Conservation (phyloP, 37 sponge, comb jelly and placozoan species). For the Chondrilla cf. caribensis region DNA sequence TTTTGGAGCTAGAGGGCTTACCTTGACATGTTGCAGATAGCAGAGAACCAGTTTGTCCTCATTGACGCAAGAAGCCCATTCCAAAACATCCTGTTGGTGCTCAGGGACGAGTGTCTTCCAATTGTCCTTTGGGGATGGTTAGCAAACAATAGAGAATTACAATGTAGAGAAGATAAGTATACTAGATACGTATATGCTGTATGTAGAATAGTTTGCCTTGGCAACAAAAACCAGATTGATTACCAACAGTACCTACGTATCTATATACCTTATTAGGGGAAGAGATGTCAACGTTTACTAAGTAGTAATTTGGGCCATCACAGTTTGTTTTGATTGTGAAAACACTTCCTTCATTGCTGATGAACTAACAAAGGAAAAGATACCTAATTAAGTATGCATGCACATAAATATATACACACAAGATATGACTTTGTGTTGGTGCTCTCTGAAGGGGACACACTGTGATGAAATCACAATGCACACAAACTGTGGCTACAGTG, state of each 20-base stretch:
- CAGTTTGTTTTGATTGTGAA: conserved; percentile 81
- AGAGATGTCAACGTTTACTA: conserved; percentile 76
- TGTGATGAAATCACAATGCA: too few relatives aligned
- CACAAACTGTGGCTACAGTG: too few relatives aligned
- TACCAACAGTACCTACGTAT: too few relatives aligned
- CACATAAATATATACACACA: background rate
- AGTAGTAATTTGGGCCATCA: conserved; percentile 67
- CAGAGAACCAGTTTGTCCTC: conserved; percentile 64
- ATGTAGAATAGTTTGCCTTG: too few relatives aligned
- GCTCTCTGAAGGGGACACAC: too few relatives aligned
- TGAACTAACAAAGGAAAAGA: conserved; percentile 42
- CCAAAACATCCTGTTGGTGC: conserved; percentile 72
- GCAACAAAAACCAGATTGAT: too few relatives aligned
- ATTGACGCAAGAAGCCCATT: conserved; percentile 64
- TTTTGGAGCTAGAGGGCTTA: too few relatives aligned
- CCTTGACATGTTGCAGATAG: conserved; percentile 90
- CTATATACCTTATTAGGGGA: conserved; percentile 72
- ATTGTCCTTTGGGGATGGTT: conserved; percentile 36
- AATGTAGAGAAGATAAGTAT: background rate
- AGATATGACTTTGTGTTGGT: too few relatives aligned
- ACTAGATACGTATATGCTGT: background rate
- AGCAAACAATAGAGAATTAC: background rate
- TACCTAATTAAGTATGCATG: background rate
- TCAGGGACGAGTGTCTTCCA: conserved; percentile 76
- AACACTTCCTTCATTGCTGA: conserved; percentile 69